Conservation (phyloP, 1,140 invertebrate species). For the Plodia interpunctella region DNA sequence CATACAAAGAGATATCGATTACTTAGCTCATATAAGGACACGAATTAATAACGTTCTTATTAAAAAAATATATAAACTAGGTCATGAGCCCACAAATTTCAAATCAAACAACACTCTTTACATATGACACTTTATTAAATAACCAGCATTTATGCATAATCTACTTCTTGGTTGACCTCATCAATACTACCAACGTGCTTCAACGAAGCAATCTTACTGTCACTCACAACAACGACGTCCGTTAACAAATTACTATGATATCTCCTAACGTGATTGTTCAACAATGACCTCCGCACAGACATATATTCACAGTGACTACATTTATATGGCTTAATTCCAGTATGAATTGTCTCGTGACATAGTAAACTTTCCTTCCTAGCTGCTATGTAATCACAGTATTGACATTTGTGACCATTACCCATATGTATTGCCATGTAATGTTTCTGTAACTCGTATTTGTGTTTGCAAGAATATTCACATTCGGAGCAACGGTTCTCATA, state of each 20-base stretch:
- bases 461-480: conserved; percentile 44
- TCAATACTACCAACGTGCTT: not conserved
- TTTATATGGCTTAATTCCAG: conserved; percentile 46
- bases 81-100: no score
- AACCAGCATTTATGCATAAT: not conserved
- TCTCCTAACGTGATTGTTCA: conserved; percentile 38
- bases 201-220: conserved; percentile 14
- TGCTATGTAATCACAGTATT: conserved; percentile 44
- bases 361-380: conserved; percentile 42
- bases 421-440: conserved; percentile 37
- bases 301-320: conserved; percentile 39
- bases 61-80: no score
- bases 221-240: conserved; percentile 30
- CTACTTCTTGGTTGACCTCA: not conserved
- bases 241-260: conserved; percentile 33
- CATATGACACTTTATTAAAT: conserved; percentile 3
- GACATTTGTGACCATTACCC: conserved; percentile 42
- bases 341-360: conserved; percentile 49
- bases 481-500: conserved; percentile 37
- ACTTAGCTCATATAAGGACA: no score
- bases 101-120: not conserved
- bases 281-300: conserved; percentile 35
- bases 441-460: conserved; percentile 46
- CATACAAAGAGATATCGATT: no score
- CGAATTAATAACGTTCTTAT: no score